phyloP scores from a whole-genome alignment of 2,113 vertebrate species.

The Geococcyx californianus region DNA sequence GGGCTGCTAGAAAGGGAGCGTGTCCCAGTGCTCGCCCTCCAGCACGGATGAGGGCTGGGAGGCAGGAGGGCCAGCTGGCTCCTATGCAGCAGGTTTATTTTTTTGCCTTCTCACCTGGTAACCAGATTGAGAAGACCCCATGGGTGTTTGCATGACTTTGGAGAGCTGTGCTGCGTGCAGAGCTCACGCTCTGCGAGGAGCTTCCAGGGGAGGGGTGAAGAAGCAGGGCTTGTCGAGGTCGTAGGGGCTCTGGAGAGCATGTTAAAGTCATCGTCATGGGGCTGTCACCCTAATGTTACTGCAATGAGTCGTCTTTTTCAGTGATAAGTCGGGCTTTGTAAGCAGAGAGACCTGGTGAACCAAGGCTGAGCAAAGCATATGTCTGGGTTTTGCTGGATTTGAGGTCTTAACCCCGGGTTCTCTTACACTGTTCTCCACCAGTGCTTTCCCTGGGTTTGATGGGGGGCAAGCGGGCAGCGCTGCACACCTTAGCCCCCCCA shows the following conservation, averaged over 20 bases:
- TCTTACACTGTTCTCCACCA: accelerated
- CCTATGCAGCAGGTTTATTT: neutral
- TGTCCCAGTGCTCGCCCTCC: neutral
- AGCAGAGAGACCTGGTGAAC: accelerated
- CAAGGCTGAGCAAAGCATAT: neutral
- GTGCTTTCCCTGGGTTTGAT: neutral
- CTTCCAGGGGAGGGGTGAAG: neutral
- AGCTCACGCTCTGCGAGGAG: accelerated
- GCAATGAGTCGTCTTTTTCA: accelerated
- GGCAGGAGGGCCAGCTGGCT: neutral
- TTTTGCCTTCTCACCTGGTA: neutral
- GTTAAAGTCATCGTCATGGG: accelerated
- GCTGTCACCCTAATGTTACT: neutral
- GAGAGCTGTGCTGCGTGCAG: neutral
- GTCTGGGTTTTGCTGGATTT: neutral
- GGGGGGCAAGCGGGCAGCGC: neutral
- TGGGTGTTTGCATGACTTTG: neutral
- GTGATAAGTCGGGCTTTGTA: neutral
- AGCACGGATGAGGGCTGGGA: neutral
- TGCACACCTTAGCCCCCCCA: neutral
- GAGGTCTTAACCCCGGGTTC: neutral
- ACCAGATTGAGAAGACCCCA: neutral
- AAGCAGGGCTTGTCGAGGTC: neutral
- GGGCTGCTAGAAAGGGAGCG: accelerated
- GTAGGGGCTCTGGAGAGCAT: accelerated